Evolutionary conservation across 2,113 vertebrate genomes (phyloP).

Genomic region (Pseudopodoces humilis): DNA sequence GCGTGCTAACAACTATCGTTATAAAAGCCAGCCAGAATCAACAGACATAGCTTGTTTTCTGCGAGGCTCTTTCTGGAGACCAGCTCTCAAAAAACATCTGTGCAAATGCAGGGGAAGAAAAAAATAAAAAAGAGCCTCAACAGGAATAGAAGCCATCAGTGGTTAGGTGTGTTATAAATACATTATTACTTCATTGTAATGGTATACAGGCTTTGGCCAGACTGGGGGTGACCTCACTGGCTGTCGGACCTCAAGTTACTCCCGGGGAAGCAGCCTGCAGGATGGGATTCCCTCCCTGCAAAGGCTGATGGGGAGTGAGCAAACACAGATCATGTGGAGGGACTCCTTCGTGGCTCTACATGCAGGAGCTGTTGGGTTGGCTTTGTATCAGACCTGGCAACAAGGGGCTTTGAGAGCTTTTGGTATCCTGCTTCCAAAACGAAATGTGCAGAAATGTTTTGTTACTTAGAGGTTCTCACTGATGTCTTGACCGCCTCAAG

Average conservation of each 20-base stretch:
- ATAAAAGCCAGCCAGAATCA: slow-evolving; percentile 76
- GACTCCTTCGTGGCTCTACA: not conserved
- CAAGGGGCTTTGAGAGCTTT: not conserved
- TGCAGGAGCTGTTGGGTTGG: not conserved
- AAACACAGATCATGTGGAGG: not conserved
- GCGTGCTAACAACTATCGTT: slow-evolving; percentile 76
- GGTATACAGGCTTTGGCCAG: slow-evolving; percentile 75
- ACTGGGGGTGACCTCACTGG: slow-evolving; percentile 76
- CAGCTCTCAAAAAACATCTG: slow-evolving; percentile 76
- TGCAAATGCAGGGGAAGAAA: slow-evolving; percentile 40
- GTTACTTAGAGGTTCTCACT: not conserved
- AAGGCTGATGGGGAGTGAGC: not conserved
- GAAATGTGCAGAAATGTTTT: not conserved
- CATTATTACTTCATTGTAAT: slow-evolving; percentile 81
- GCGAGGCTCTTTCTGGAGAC: slow-evolving; percentile 72
- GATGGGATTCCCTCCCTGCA: slow-evolving; percentile 32
- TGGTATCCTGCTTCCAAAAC: not conserved
- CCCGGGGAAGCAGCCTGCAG: not conserved
- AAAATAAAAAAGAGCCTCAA: not conserved
- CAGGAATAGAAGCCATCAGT: slow-evolving; percentile 74
- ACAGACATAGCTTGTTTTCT: slow-evolving; percentile 80
- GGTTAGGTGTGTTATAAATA: slow-evolving; percentile 82
- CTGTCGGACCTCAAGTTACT: slow-evolving; percentile 63
- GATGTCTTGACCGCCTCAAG: not conserved
- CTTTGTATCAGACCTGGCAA: not conserved